Conservation (phyloP, 2,797 vertebrate genomes). For the Alca torda region DNA sequence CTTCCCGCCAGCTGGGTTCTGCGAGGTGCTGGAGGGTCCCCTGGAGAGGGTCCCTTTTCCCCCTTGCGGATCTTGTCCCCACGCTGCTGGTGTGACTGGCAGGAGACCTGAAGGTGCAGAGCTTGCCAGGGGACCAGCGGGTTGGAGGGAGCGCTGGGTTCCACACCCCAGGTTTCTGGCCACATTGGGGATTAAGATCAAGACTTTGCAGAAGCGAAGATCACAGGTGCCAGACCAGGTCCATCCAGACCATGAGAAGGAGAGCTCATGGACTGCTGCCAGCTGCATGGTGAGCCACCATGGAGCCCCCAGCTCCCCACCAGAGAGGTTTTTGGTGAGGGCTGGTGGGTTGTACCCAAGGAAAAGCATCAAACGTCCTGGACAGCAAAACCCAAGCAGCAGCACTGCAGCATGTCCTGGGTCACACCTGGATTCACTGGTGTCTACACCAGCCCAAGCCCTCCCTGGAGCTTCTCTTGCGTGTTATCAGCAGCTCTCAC, state of each 20-base stretch:
- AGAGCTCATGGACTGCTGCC: not conserved
- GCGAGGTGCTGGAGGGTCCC: not conserved
- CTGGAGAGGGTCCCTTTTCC: rapidly evolving
- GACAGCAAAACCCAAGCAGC: not conserved
- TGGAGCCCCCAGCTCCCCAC: not conserved
- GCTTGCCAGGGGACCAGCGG: not conserved
- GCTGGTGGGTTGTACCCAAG: not conserved
- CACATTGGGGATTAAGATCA: not conserved
- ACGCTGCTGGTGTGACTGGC: not conserved
- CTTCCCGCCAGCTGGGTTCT: not conserved
- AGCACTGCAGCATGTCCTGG: rapidly evolving
- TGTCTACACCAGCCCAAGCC: not conserved
- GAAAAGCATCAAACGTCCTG: not conserved
- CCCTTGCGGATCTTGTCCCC: not conserved
- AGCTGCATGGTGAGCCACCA: rapidly evolving
- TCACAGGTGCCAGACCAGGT: not conserved
- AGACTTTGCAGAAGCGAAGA: not conserved
- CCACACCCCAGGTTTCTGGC: not conserved
- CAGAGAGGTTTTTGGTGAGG: not conserved
- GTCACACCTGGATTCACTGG: not conserved
- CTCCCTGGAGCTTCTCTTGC: not conserved
- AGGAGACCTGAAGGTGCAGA: not conserved
- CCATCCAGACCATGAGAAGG: not conserved
- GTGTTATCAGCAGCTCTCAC: rapidly evolving
- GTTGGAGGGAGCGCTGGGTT: not conserved